Evolutionary conservation across 2,113 vertebrate species (phyloP).

Genomic region (Megaceryle torquata): DNA sequence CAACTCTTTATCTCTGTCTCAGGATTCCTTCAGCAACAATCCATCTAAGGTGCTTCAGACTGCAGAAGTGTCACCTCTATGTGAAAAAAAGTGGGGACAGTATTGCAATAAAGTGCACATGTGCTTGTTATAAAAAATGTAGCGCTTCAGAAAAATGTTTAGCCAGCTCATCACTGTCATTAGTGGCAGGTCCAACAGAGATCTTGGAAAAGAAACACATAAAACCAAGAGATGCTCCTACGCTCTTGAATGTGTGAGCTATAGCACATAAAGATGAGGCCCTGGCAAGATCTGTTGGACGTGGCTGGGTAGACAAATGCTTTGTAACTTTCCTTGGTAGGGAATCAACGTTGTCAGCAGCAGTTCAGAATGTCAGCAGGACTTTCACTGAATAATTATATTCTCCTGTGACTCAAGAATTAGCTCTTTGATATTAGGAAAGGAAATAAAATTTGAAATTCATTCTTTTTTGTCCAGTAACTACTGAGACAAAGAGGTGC

Average conservation of each 20-base stretch:
- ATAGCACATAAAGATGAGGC: neutral
- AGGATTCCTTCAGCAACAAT: slow-evolving; percentile 43
- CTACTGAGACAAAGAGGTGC: neutral
- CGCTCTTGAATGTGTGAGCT: neutral
- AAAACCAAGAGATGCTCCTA: neutral
- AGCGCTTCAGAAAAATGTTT: neutral
- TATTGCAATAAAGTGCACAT: neutral
- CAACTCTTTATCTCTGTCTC: neutral
- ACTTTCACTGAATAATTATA: neutral
- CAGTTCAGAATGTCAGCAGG: neutral
- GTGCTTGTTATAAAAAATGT: neutral
- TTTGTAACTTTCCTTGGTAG: slow-evolving; percentile 7
- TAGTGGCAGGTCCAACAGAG: neutral
- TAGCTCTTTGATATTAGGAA: neutral
- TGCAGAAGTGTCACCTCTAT: neutral
- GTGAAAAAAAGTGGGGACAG: neutral
- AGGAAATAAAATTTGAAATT: neutral
- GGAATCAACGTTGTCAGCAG: neutral
- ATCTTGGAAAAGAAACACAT: neutral
- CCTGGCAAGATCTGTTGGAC: neutral
- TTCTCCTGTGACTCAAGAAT: neutral
- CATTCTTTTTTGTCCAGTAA: neutral
- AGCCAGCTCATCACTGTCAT: neutral
- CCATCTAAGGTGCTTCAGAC: neutral
- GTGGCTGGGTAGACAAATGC: neutral